Evolutionary conservation across 2,113 vertebrate species (phyloP).

Genomic region (Sorex fumeus): DNA sequence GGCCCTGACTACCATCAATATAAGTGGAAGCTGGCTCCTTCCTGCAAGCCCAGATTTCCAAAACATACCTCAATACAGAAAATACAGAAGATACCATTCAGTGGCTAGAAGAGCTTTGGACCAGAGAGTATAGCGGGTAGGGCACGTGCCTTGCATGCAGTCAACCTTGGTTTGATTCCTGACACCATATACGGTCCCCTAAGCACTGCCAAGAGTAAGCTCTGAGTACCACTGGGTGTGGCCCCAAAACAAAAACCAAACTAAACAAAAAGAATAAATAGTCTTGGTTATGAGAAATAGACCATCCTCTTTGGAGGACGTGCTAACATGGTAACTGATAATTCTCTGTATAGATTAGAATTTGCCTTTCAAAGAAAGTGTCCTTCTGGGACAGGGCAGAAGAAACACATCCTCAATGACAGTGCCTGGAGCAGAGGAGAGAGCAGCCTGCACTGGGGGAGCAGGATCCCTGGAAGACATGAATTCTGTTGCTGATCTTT

Average conservation of each 20-base stretch:
- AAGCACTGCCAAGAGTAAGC: not conserved
- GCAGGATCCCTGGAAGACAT: not conserved
- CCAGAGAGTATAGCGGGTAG: not conserved
- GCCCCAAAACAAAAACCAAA: conserved; percentile 16
- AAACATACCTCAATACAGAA: conserved; percentile 21
- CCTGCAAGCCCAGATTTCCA: conserved; percentile 44
- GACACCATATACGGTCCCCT: not conserved
- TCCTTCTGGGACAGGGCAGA: not conserved
- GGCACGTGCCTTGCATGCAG: not conserved
- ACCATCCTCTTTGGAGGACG: conserved; percentile 39
- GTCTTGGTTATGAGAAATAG: conserved; percentile 37
- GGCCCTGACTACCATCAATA: not conserved
- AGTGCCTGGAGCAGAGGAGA: not conserved
- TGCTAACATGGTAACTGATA: conserved; percentile 23
- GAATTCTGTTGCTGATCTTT: conserved; percentile 1
- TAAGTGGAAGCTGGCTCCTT: not conserved
- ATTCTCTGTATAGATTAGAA: conserved; percentile 14
- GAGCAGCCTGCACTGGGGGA: not conserved
- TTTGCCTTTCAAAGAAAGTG: conserved; percentile 49
- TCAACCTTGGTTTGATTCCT: not conserved
- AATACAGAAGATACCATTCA: conserved; percentile 16
- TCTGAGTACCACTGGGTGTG: not conserved
- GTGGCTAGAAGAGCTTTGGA: not conserved
- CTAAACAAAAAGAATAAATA: conserved; percentile 48
- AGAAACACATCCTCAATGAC: not conserved